Percentiles rank a stretch among this genome's conserved stretches.
Conservation (phyloP, 2,113 vertebrate species). For the Eulemur rufifrons region DNA sequence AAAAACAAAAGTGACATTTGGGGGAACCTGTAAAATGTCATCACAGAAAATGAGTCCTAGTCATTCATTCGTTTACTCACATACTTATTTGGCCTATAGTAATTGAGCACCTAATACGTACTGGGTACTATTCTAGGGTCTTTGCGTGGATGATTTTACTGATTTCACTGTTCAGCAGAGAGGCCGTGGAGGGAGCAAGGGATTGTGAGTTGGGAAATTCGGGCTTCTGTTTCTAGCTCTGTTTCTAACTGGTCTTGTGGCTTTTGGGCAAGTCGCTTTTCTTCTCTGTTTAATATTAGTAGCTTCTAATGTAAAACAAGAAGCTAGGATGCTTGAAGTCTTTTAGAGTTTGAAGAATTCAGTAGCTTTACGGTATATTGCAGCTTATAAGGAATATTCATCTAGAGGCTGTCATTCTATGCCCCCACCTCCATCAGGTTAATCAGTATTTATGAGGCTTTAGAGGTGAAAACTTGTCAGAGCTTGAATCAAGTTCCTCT, state of each 20-base stretch:
- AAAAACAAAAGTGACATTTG: not conserved
- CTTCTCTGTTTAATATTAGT: conserved; percentile 1
- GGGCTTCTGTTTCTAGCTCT: not conserved
- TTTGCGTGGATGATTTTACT: not conserved
- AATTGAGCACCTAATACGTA: not conserved
- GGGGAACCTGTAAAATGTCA: not conserved
- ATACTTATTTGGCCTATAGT: not conserved
- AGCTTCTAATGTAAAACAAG: not conserved
- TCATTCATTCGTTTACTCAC: not conserved
- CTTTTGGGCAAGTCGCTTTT: not conserved
- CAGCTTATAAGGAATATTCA: not conserved
- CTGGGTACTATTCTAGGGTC: not conserved
- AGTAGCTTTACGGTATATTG: not conserved
- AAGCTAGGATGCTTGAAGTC: not conserved
- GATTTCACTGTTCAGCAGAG: not conserved
- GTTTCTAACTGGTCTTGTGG: not conserved
- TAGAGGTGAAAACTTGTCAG: not conserved
- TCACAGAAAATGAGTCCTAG: not conserved
- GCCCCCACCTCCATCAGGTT: not conserved
- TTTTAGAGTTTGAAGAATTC: not conserved
- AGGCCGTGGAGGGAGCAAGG: not conserved
- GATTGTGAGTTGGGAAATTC: not conserved
- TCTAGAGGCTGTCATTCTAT: not conserved
- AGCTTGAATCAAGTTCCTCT: not conserved
- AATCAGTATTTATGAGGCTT: not conserved